Base-by-base conservation (phyloP, 2,797 vertebrate species). In the Morelia viridis region DNA sequence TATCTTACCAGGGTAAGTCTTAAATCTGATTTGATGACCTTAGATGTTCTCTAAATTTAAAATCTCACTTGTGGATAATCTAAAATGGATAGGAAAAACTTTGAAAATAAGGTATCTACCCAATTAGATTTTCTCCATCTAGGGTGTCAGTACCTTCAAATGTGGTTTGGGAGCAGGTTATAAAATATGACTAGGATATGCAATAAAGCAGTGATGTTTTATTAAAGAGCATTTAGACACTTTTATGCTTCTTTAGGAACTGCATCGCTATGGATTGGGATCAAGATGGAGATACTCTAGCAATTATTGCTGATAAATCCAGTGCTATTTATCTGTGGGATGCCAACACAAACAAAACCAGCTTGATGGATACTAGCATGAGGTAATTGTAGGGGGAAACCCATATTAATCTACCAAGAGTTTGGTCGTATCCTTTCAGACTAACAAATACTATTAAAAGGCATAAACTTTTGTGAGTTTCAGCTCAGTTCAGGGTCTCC, bases 211-310 rank as follows among this genome's bases (percentile, higher is more conserved):
- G 10, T 26, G 3, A 57, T 89, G 26, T 87, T 64, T 90, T 46
- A 11, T 4, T 92, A 2, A 13, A 41, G 46, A 1, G 85, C 71
- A 80, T 24, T 11, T 80, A 35, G 35, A 80, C 9, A 80, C 46
- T 46, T 93, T 46, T 94, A 11, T 92, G 88, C 93, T 94, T 68
- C 24, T 83, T 76, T 94, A 98, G 98, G 65, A 96, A 96, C 84
- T 99, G 98, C 95, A 95, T 99, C 93, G 98, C 98, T 87, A 98
- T 99, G 98, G 99, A 99, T 95, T 99, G 99, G 99, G 98, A 99
- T 97, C 99, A 99, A 95, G 98, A 99, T 92, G 99, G 99, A 85
- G 99, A 99, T 94, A 98, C 98, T 90, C 96, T 99, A 96, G 99
- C 99, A 56, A 97, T 99, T 91, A 98, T 99, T 96, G 98, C 99